A percentile compares a stretch with the other conserved stretches of the same genome.
phyloP scores from a whole-genome alignment of 2,888 invertebrate genomes.

The Ochropacha duplaris region DNA sequence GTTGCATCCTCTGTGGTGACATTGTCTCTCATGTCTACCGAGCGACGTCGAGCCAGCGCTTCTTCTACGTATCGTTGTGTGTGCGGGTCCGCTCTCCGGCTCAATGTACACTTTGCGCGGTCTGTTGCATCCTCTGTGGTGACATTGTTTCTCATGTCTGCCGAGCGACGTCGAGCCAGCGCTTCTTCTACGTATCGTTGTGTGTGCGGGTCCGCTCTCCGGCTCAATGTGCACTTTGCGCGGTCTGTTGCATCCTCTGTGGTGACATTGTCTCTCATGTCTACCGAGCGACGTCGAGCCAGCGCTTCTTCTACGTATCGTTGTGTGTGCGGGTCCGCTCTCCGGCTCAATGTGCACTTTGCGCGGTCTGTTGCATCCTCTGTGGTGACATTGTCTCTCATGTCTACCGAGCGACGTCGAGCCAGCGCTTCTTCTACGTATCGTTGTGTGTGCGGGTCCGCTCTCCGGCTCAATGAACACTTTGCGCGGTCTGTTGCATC shows the following conservation, averaged over 20 bases:
- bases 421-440: neutral
- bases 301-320: neutral
- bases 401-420: neutral
- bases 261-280: neutral
- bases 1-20: neutral
- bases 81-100: neutral
- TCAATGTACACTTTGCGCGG: neutral
- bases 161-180: neutral
- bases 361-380: neutral
- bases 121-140: neutral
- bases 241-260: neutral
- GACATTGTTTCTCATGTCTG: neutral
- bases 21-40: neutral
- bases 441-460: neutral
- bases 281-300: neutral
- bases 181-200: neutral
- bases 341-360: neutral
- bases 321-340: neutral
- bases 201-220: neutral
- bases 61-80: neutral
- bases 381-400: slow-evolving; percentile 1
- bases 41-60: neutral
- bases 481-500: neutral
- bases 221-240: neutral
- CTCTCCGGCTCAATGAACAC: neutral